These are phyloP conservation scores for Melipona beecheii DNA, from an alignment of 2,888 invertebrate genomes.

Conservation along the genomic window DNA sequence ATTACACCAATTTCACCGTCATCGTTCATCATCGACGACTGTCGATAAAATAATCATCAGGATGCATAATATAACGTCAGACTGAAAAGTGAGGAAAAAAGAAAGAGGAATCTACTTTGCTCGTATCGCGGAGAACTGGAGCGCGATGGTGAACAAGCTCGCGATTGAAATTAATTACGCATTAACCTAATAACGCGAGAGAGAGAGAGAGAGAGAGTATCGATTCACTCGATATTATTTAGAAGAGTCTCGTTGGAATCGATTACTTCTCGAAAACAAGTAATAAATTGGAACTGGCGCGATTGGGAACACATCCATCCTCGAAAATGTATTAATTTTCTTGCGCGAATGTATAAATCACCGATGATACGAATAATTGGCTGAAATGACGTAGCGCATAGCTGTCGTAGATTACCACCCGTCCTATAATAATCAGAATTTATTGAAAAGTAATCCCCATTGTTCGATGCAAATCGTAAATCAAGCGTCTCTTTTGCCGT, in stretches of 20 bases:
- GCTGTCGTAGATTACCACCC: slow-evolving; percentile 25
- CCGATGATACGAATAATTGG: slow-evolving; percentile 25
- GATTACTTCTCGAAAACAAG: no score
- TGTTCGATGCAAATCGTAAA: slow-evolving; percentile 46
- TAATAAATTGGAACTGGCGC: no score
- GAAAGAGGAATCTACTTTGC: background rate
- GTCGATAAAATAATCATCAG: background rate
- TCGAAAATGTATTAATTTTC: background rate
- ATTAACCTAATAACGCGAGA: no score
- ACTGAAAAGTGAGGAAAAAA: no score
- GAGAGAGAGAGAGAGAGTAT: no score
- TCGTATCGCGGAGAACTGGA: no score
- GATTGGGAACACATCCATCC: no score
- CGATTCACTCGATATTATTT: no score
- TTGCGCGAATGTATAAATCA: slow-evolving; percentile 14
- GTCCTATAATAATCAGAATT: slow-evolving; percentile 41
- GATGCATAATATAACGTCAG: no score
- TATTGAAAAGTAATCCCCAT: slow-evolving; percentile 47
- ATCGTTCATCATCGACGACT: background rate
- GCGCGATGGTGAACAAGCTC: no score
- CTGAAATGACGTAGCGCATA: slow-evolving; percentile 23
- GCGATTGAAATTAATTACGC: no score
- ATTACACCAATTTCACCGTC: background rate
- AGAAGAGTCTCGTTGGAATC: no score
- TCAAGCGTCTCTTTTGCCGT: slow-evolving; percentile 22